phyloP scores from a whole-genome alignment of 2,888 invertebrate species.

The Fragum whitleyi region DNA sequence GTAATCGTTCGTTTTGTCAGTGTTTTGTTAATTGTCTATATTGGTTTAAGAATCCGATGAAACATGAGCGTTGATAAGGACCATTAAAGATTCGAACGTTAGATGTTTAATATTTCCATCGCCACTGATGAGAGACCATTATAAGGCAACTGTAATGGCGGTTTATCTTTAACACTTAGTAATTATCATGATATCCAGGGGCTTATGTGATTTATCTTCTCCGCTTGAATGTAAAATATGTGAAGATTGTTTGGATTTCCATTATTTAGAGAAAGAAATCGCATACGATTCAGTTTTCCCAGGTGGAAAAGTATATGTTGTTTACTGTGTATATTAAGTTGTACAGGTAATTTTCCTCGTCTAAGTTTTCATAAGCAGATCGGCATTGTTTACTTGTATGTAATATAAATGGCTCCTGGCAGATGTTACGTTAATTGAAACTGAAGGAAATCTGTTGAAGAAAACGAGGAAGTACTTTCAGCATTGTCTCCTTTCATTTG shows the following conservation, averaged over 20 bases:
- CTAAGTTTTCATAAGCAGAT: conserved; percentile 8
- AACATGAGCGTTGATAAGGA: no score
- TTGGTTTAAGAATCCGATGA: no score
- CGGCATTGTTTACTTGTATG: conserved; percentile 13
- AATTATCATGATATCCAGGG: not conserved
- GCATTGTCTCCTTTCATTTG: not conserved
- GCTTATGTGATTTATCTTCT: not conserved
- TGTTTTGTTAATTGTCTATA: no score
- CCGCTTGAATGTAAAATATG: not conserved
- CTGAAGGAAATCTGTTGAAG: conserved; percentile 6
- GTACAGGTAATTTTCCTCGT: conserved; percentile 7
- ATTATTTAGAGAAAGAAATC: not conserved
- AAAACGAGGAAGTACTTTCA: not conserved
- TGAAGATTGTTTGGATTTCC: not conserved
- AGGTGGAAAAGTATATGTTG: conserved; percentile 12
- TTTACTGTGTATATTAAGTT: not conserved
- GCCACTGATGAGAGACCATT: no score
- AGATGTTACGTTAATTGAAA: conserved; percentile 27
- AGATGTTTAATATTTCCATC: no score
- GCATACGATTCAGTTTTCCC: not conserved
- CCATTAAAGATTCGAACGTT: no score
- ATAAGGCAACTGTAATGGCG: not conserved
- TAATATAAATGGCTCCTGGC: not conserved
- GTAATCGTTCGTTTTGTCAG: no score
- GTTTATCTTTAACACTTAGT: not conserved